Percentiles rank a stretch among this genome's conserved stretches.
Conservation (phyloP, 2,888 invertebrate species). For the Pristionchus arcanus region DNA sequence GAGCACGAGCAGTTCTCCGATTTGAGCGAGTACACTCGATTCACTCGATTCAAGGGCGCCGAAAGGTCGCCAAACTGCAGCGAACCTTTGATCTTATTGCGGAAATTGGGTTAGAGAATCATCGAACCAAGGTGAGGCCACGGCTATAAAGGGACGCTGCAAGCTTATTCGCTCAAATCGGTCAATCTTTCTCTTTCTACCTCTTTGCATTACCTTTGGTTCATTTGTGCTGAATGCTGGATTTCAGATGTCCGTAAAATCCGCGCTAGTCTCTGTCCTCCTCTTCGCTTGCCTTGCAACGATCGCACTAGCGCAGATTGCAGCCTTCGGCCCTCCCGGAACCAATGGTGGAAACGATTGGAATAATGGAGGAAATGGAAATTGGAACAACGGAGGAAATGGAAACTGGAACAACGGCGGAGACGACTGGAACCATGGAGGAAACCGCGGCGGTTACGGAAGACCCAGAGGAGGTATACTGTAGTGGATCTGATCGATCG, state of each 20-base stretch:
- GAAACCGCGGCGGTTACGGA: background rate
- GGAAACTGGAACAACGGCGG: conserved; percentile 23
- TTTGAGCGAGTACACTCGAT: too few species aligned
- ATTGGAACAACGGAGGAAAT: conserved; percentile 40
- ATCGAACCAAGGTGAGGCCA: background rate
- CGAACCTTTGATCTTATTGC: background rate
- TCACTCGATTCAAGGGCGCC: too few species aligned
- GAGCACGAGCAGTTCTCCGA: too few species aligned
- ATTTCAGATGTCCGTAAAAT: background rate
- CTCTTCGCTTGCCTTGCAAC: background rate
- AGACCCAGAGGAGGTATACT: conserved; percentile 36
- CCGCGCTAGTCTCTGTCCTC: background rate
- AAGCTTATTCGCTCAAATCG: background rate
- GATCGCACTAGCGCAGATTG: background rate
- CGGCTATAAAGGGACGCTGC: background rate
- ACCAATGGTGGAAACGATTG: background rate
- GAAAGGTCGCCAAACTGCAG: background rate
- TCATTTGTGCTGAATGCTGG: background rate
- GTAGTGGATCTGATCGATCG: background rate
- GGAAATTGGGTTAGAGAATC: conserved; percentile 7
- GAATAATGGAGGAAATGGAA: conserved; percentile 33
- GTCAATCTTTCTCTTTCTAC: background rate
- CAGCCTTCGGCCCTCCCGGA: background rate
- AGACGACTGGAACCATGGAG: background rate
- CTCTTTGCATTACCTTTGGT: background rate